phyloP scores from a whole-genome alignment of 2,888 invertebrate species.

The Cerceris rybyensis region DNA sequence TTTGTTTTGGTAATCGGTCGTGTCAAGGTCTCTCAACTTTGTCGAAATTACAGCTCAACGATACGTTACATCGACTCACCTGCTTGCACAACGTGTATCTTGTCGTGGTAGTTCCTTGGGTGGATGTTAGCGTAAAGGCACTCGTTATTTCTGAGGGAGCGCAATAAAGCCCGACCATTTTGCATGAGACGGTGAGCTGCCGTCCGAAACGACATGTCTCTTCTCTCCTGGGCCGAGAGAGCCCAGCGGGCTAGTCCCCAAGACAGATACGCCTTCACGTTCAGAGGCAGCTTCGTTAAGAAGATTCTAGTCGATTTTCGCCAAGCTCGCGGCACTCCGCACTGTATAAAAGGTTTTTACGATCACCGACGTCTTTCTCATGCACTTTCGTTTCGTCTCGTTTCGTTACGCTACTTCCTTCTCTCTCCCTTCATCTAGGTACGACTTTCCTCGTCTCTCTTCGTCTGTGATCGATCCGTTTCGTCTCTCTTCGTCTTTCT shows the following conservation, averaged over 20 bases:
- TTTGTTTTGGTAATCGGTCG: slow-evolving; percentile 7
- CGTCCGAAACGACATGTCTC: slow-evolving; percentile 78
- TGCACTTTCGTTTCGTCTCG: neutral
- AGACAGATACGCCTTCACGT: slow-evolving; percentile 33
- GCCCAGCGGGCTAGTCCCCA: slow-evolving; percentile 68
- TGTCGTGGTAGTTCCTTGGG: slow-evolving; percentile 71
- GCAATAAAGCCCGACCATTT: slow-evolving; percentile 78
- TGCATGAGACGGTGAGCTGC: slow-evolving; percentile 75
- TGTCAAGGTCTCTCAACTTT: slow-evolving; percentile 24
- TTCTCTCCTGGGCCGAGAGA: slow-evolving; percentile 71
- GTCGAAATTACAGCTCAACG: neutral
- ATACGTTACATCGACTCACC: slow-evolving; percentile 65
- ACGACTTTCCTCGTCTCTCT: no score
- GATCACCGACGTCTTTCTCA: neutral
- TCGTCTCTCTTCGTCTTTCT: no score
- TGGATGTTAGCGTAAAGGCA: slow-evolving; percentile 64
- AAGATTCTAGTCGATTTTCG: neutral
- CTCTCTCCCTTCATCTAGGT: no score
- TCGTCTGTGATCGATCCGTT: no score
- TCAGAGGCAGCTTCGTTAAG: neutral
- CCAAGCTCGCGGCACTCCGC: neutral
- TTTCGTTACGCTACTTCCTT: slow-evolving; percentile 4
- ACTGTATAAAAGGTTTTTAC: neutral
- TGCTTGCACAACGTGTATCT: slow-evolving; percentile 80
- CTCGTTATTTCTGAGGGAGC: slow-evolving; percentile 71